Conservation (phyloP, 2,888 invertebrate genomes). For the Ophraella communa region DNA sequence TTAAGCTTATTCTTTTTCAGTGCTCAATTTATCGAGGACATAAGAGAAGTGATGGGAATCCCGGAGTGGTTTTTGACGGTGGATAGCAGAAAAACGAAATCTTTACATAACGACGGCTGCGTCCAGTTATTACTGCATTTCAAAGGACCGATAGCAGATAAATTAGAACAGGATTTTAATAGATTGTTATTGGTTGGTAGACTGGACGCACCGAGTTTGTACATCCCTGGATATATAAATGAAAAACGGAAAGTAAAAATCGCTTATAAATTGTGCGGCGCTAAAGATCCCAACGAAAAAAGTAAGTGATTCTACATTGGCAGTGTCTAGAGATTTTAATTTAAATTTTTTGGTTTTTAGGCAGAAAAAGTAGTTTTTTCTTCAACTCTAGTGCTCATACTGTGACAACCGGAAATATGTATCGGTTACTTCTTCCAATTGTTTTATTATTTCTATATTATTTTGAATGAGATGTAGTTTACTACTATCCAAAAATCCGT, state of each 20-base stretch:
- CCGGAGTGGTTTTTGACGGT: constrained; percentile 91
- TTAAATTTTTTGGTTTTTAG: constrained; percentile 11
- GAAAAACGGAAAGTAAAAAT: constrained; percentile 73
- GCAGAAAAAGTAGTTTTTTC: constrained; percentile 36
- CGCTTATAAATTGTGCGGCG: constrained; percentile 79
- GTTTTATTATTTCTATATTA: no score
- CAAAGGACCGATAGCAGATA: constrained; percentile 79
- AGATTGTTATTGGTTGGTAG: constrained; percentile 76
- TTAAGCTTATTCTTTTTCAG: constrained; percentile 62
- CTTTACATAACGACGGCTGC: constrained; percentile 79
- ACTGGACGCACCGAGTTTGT: constrained; percentile 76
- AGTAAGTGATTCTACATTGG: constrained; percentile 50
- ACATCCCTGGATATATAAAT: constrained; percentile 77
- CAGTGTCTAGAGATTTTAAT: not conserved
- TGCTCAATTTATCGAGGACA: constrained; percentile 82
- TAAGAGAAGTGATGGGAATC: constrained; percentile 81
- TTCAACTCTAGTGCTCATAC: constrained; percentile 24
- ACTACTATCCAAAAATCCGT: no score
- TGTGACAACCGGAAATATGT: constrained; percentile 18
- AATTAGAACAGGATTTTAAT: constrained; percentile 81
- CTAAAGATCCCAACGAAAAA: constrained; percentile 77
- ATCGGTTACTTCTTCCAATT: constrained; percentile 7
- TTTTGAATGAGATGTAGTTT: no score
- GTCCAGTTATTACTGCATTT: constrained; percentile 88
- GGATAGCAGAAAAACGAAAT: constrained; percentile 80